Percentiles rank a stretch among this genome's conserved stretches.
phyloP scores from a whole-genome alignment of 2,888 invertebrate genomes.

The Mystacides longicornis region DNA sequence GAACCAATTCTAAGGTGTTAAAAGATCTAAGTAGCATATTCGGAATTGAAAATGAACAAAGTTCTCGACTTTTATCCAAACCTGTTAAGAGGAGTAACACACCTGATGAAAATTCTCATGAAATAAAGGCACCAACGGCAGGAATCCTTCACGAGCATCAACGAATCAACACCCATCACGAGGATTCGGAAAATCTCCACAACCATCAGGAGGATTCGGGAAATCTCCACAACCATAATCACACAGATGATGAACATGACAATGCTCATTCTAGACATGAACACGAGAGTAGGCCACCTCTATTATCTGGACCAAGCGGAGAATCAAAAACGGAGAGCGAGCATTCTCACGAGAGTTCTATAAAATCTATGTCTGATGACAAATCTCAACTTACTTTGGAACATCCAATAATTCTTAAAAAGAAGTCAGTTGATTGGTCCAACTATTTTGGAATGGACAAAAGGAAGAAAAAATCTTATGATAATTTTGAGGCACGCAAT shows the following conservation, averaged over 20 bases:
- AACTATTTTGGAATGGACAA: slow-evolving; percentile 81
- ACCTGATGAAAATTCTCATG: slow-evolving; percentile 36
- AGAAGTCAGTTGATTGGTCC: slow-evolving; percentile 82
- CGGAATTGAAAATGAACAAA: slow-evolving; percentile 34
- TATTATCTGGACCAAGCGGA: slow-evolving; percentile 21
- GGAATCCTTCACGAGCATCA: slow-evolving; percentile 30
- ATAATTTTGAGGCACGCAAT: slow-evolving; percentile 6
- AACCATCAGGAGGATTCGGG: slow-evolving; percentile 31
- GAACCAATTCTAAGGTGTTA: slow-evolving; percentile 63
- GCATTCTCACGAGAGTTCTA: slow-evolving; percentile 36
- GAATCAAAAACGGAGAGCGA: slow-evolving; percentile 23
- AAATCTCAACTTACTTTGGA: slow-evolving; percentile 37
- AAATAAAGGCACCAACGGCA: slow-evolving; percentile 40
- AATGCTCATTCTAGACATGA: slow-evolving; percentile 26
- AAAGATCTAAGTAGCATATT: slow-evolving; percentile 64
- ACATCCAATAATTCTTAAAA: slow-evolving; percentile 53
- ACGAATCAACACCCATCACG: slow-evolving; percentile 23
- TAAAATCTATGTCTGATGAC: slow-evolving; percentile 31
- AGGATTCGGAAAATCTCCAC: slow-evolving; percentile 22
- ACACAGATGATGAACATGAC: slow-evolving; percentile 29
- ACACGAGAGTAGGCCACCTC: slow-evolving; percentile 24
- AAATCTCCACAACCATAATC: slow-evolving; percentile 28
- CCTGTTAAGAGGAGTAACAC: slow-evolving; percentile 47
- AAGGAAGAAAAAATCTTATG: slow-evolving; percentile 57
- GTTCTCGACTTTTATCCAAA: slow-evolving; percentile 40